Evolutionary conservation across 2,888 invertebrate species (phyloP), one percentile per base, ranked within the genome.

Genomic region (Julus scandinavius): DNA sequence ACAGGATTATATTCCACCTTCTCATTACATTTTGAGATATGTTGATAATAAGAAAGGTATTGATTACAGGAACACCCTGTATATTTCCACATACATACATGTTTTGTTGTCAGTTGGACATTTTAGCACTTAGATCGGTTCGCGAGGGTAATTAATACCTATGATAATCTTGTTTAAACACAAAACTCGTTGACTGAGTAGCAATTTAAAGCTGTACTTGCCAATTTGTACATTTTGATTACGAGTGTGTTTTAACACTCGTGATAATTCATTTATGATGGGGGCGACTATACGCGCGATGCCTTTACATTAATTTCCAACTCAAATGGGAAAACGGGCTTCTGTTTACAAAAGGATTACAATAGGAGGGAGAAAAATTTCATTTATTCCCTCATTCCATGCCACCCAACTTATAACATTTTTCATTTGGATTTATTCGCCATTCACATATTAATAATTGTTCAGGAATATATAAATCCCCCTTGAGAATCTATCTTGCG

Each of bases 211-310:
- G 80, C 80, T 80, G 29, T 13, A 15, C 38, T 20, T 80, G 38
- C 13, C 80, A 80, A 80, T 80, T 80, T 80, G 80, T 80, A 80
- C 11, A 20, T 80, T 38, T 80, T 80, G 80, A 80, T 80, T 38
- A 38, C 80, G 80, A 80, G 80, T 38, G 15, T 29, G 80, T 80
- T 80, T 80, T 80, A 80, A 80, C 38, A 29, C 80, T 38, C 13
- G 38, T 80, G 80, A 80, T 80, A 80, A 80, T 80, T 80, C 80
- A 80, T 80, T 80, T 80, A 80, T 80, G 80, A 80, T 80, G 80
- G 38, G 29, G 38, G 80, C 3, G 5, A 38, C 13, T 13, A 38
- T 1, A 29, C 38, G 80, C 13, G 80, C 80, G 38, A 80, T 80
- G 80, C 80, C 38, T 29, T 38, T 38, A 29, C 80, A 80, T 80